phyloP scores from a whole-genome alignment of 2,113 vertebrate genomes.

The Spea bombifrons region DNA sequence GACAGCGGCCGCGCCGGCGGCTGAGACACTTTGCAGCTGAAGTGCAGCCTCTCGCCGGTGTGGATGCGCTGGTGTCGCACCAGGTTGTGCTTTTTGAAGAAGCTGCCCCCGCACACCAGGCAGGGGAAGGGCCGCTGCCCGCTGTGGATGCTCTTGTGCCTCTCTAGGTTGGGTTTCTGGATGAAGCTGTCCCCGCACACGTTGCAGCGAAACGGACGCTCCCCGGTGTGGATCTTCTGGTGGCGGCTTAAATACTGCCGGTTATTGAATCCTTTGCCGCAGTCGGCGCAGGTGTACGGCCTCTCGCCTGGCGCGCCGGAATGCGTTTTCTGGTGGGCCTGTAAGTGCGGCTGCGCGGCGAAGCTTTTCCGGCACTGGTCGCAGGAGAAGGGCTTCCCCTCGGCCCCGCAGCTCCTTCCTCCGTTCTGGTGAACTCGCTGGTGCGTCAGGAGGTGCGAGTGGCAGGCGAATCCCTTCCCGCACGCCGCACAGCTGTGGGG shows the following conservation, averaged over 20 bases:
- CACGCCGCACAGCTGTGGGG: conserved; percentile 25
- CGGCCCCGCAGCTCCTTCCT: background rate
- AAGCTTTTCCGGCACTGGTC: conserved; percentile 33
- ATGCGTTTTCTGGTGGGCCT: conserved; percentile 22
- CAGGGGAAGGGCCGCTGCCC: conserved; percentile 55
- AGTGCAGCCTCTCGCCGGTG: conserved; percentile 42
- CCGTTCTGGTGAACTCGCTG: conserved; percentile 36
- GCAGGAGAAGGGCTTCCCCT: conserved; percentile 40
- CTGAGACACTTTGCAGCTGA: conserved; percentile 34
- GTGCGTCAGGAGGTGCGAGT: conserved; percentile 18
- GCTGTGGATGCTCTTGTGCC: conserved; percentile 58
- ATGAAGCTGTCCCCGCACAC: conserved; percentile 58
- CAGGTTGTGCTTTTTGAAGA: conserved; percentile 49
- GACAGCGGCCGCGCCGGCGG: background rate
- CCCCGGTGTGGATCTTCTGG: conserved; percentile 57
- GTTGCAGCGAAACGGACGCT: conserved; percentile 57
- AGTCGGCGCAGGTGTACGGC: conserved; percentile 52
- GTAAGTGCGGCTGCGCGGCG: conserved; percentile 15
- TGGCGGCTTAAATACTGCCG: conserved; percentile 55
- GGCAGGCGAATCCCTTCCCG: conserved; percentile 33
- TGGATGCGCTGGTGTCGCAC: conserved; percentile 38
- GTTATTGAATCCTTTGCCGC: conserved; percentile 56
- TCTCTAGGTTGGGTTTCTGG: conserved; percentile 53
- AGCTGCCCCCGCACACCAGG: conserved; percentile 52
- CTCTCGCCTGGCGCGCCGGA: conserved; percentile 45